Percentiles rank a stretch among this genome's conserved stretches.
phyloP scores from a whole-genome alignment of 2,888 invertebrate species.

The Fabriciana adippe region DNA sequence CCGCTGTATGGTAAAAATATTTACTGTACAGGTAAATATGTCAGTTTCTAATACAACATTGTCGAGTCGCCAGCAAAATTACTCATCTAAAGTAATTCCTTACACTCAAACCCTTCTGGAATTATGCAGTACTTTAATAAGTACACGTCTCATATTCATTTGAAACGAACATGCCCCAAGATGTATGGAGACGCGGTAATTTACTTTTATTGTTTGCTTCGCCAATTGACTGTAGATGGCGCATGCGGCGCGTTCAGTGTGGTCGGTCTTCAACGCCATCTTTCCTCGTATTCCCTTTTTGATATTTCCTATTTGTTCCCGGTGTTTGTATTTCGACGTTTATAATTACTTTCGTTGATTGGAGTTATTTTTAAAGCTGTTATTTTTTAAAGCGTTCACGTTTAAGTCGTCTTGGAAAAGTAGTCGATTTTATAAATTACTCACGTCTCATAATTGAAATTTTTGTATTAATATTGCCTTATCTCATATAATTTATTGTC shows the following conservation, averaged over 20 bases:
- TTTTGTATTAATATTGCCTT: no score
- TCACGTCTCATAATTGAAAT: no score
- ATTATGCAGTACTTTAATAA: constrained; percentile 3
- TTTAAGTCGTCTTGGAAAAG: not conserved
- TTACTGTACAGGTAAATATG: no score
- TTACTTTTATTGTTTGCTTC: constrained; percentile 65
- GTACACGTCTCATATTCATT: constrained; percentile 18
- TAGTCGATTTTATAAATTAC: no score
- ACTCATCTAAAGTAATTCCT: not conserved
- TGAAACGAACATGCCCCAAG: constrained; percentile 32
- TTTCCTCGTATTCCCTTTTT: constrained; percentile 56
- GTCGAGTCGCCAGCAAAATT: not conserved
- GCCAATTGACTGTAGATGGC: constrained; percentile 77
- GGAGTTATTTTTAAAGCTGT: not conserved
- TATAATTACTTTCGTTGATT: constrained; percentile 15
- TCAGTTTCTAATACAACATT: no score
- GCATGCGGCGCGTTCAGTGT: constrained; percentile 71
- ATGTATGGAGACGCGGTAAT: constrained; percentile 40
- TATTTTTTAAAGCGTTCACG: not conserved
- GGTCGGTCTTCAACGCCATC: constrained; percentile 69
- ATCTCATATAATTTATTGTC: not conserved
- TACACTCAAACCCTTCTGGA: not conserved
- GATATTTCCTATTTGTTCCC: constrained; percentile 43
- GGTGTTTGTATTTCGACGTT: constrained; percentile 4
- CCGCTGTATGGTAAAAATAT: no score